Conservation (phyloP, 1,140 invertebrate genomes). For the Colletes latitarsis region DNA sequence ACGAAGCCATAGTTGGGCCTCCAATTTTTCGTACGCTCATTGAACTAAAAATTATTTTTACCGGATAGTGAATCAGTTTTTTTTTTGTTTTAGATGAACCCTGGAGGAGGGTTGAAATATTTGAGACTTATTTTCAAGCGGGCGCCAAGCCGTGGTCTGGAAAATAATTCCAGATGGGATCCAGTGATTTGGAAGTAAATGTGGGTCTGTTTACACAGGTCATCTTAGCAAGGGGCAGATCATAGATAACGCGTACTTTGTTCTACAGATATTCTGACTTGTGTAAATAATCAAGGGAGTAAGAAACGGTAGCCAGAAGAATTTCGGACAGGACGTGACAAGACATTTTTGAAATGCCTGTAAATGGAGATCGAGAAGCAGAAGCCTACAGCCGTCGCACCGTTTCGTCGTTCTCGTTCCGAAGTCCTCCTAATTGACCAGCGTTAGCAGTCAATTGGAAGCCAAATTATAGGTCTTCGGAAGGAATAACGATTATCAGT, state of each 20-base stretch:
- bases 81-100: no score
- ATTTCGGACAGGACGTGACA: slow-evolving; percentile 69
- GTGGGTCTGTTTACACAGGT: background rate
- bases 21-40: no score
- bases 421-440: slow-evolving; percentile 61
- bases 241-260: slow-evolving; percentile 14
- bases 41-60: no score
- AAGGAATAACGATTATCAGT: slow-evolving; percentile 44
- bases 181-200: slow-evolving; percentile 7
- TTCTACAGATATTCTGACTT: background rate
- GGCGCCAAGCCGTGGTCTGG: background rate
- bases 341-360: slow-evolving; percentile 59
- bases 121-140: background rate
- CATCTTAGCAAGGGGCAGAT: background rate
- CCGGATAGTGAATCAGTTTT: no score
- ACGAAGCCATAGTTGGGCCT: no score
- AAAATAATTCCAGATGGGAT: slow-evolving; percentile 14
- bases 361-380: slow-evolving; percentile 39
- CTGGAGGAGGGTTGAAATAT: background rate
- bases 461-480: slow-evolving; percentile 65
- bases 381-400: slow-evolving; percentile 32
- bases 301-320: slow-evolving; percentile 43
- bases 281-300: slow-evolving; percentile 3
- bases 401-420: slow-evolving; percentile 21
- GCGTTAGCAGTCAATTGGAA: slow-evolving; percentile 60